Percentiles rank a stretch among this genome's conserved stretches.
Conservation (phyloP, 2,797 vertebrate species). For the Coracias cyanogaster region DNA sequence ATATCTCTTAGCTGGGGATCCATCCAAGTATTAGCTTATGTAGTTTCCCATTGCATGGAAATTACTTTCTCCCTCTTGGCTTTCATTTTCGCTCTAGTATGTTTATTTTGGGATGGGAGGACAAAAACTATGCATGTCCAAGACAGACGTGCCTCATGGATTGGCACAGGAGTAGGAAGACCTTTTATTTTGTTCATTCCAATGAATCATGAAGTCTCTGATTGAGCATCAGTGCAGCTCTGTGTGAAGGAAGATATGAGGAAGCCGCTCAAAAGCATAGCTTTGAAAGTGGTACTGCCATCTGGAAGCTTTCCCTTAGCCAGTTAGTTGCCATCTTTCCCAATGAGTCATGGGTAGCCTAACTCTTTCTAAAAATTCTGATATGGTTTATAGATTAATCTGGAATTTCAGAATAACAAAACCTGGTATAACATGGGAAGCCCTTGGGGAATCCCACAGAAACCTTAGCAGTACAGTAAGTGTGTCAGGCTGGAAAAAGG, state of each 20-base stretch:
- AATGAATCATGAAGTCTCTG: background rate
- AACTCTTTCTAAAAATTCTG: background rate
- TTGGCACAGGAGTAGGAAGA: background rate
- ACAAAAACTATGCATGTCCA: background rate
- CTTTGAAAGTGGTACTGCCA: background rate
- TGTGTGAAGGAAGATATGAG: background rate
- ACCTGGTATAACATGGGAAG: background rate
- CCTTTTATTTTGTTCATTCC: background rate
- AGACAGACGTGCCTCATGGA: background rate
- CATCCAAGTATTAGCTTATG: background rate
- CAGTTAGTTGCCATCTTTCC: background rate
- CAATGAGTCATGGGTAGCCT: background rate
- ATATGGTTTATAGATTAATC: background rate
- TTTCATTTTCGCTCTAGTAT: background rate
- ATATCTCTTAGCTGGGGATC: background rate
- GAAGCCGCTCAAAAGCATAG: background rate
- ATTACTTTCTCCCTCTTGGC: background rate
- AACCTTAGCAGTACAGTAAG: background rate
- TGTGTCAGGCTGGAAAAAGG: background rate
- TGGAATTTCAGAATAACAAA: background rate
- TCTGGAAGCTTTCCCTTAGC: background rate
- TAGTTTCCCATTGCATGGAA: background rate
- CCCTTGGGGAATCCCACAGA: background rate
- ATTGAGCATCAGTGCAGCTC: background rate
- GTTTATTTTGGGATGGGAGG: background rate